Conservation (phyloP, 2,797 vertebrate species). For the Rhyacichthys aspro region DNA sequence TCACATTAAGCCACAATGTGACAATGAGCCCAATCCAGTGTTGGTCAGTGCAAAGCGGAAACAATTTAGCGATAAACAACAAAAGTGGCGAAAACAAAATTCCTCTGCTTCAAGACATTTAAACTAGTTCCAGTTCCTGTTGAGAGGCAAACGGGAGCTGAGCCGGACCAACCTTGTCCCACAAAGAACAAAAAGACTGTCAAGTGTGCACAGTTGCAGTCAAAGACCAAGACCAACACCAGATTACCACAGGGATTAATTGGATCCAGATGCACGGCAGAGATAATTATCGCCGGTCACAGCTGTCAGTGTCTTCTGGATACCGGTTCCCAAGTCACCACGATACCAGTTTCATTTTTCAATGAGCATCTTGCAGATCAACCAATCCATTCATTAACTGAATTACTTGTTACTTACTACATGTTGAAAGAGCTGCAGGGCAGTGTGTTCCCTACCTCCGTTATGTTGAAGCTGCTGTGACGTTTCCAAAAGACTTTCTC, state of each 20-base stretch:
- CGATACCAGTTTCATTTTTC: no score
- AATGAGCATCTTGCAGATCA: no score
- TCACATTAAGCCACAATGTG: background rate
- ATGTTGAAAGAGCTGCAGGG: no score
- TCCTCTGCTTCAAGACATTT: background rate
- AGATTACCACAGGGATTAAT: background rate
- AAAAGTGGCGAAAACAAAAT: background rate
- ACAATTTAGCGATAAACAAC: slow-evolving; percentile 1
- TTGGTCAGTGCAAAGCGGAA: slow-evolving; percentile 1
- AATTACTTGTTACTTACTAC: no score
- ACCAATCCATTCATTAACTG: no score
- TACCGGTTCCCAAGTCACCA: no score
- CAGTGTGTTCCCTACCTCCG: no score
- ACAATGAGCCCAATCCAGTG: background rate
- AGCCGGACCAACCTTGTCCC: slow-evolving; percentile 3
- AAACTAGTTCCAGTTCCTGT: slow-evolving; percentile 8
- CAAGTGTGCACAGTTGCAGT: background rate
- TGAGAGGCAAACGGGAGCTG: background rate
- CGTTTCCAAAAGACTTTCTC: background rate
- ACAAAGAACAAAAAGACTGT: background rate
- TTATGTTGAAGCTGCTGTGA: no score
- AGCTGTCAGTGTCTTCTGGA: no score
- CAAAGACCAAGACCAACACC: background rate
- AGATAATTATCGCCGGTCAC: no score
- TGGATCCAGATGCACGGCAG: background rate